Evolutionary conservation across 2,888 invertebrate species (phyloP).

Genomic region (Nymphalis urticae): DNA sequence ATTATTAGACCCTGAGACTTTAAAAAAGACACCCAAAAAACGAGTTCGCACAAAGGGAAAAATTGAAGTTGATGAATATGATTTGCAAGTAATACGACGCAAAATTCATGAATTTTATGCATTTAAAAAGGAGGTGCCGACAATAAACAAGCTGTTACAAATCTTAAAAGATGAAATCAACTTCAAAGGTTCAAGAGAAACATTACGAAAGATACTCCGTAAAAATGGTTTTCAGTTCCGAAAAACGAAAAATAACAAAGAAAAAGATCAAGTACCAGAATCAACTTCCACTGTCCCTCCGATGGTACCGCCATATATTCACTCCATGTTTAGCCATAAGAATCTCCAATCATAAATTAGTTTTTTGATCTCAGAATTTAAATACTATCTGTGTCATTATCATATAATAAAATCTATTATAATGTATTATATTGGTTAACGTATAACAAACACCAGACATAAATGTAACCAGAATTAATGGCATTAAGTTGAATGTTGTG

Average conservation of each 20-base stretch:
- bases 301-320: conserved; percentile 72
- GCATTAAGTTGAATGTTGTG: background rate
- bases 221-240: conserved; percentile 77
- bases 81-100: conserved; percentile 69
- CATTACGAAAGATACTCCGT: conserved; percentile 68
- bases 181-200: conserved; percentile 74
- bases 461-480: background rate
- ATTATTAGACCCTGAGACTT: conserved; percentile 68
- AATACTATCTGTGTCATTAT: background rate
- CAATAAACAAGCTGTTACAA: conserved; percentile 72
- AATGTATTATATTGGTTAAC: conserved; percentile 1
- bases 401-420: conserved; percentile 15
- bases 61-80: conserved; percentile 74
- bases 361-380: conserved; percentile 11
- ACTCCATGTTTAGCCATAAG: conserved; percentile 74
- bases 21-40: conserved; percentile 72
- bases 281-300: conserved; percentile 61
- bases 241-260: conserved; percentile 73
- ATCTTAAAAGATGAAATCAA: conserved; percentile 74
- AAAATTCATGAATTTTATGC: conserved; percentile 77
- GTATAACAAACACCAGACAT: background rate
- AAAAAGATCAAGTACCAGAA: conserved; percentile 63
- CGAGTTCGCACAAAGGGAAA: conserved; percentile 72
- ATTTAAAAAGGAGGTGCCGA: conserved; percentile 75
- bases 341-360: conserved; percentile 61